Evolutionary conservation across 2,797 vertebrate species (phyloP).

Genomic region (Microctenopoma lineatum): DNA sequence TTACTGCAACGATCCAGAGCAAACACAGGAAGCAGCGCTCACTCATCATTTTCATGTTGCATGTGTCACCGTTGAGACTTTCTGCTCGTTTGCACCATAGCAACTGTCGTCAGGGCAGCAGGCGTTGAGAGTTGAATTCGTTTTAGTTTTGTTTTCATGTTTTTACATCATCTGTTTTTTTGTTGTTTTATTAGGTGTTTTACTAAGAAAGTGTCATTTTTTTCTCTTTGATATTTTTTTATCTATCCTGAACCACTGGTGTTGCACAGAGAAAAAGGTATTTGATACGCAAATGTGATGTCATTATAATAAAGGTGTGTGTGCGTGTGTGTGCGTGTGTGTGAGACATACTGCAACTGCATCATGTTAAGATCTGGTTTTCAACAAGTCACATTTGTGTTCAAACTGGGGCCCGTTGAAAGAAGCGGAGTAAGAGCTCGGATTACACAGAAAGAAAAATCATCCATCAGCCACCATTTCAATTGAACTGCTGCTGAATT

Average conservation of each 20-base stretch:
- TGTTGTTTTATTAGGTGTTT: slow-evolving; percentile 49
- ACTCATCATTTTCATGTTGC: slow-evolving; percentile 50
- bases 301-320: slow-evolving; percentile 70
- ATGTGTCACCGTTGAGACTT: slow-evolving; percentile 53
- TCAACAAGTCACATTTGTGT: slow-evolving; percentile 29
- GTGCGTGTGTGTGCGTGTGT: slow-evolving; percentile 52
- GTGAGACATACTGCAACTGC: slow-evolving; percentile 61
- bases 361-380: slow-evolving; percentile 58
- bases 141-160: slow-evolving; percentile 35
- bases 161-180: slow-evolving; percentile 28
- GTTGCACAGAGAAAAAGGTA: slow-evolving; percentile 90
- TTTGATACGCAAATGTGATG: slow-evolving; percentile 81
- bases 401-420: slow-evolving; percentile 16
- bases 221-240: slow-evolving; percentile 80
- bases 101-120: slow-evolving; percentile 28
- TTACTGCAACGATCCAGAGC: slow-evolving; percentile 50
- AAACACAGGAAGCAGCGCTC: slow-evolving; percentile 63
- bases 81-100: slow-evolving; percentile 51
- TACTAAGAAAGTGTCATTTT: slow-evolving; percentile 50
- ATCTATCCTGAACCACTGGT: slow-evolving; percentile 92
- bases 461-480: background rate
- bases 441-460: slow-evolving; percentile 41
- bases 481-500: background rate
- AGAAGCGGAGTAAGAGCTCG: slow-evolving; percentile 3
- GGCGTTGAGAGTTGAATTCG: slow-evolving; percentile 13